Evolutionary conservation across 1,140 invertebrate genomes (phyloP), one percentile per base, ranked within the genome.

Genomic region (Drosophila auraria): DNA sequence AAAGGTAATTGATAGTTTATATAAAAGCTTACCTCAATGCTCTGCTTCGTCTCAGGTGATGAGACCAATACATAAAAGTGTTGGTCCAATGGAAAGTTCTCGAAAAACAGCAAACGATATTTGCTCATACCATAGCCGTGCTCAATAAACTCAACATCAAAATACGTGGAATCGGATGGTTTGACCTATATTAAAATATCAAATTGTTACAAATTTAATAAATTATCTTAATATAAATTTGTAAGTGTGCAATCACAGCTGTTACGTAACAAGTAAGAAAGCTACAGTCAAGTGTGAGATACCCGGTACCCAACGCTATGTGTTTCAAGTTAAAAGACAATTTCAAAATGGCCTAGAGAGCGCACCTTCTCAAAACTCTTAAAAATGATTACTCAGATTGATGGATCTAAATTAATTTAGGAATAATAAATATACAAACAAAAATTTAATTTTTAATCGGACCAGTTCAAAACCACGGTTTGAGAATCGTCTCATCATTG

Each of bases 11-110:
- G 5, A 30, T 36, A 20, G 15, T 2, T 44, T 7, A 23, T 60
- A 15, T 8, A 11, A 5, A n/a, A 51, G 64, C 81, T 61, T 40
- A 90, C 84, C 78, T 89, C 56, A 50, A 89, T 50, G 47, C 50
- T 66, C 47, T 89, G 84, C 40, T 90, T 63, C 6, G 84, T 89
- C 17, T 82, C 86, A 25, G 78, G 78, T 4, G 84, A 89, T 6
- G 69, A 38, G 3, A 89, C 68, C 20, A 76, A 40, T 30, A 82
- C 64, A 59, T 72, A 90, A 12, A 84, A 82, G 4, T 76, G 40
- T 42, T 66, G 59, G 51, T 89, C 86, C 50, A 81, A 44, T 23
- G 81, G 84, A 17, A 90, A 61, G 14, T 76, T 60, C 5, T 49
- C 71, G 8, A 69, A 53, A 42, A 89, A 82, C 44, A 30, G 44